These are phyloP conservation scores for Zaprionus tsacasi DNA, from an alignment of 1,140 invertebrate species.

Conservation along the genomic window DNA sequence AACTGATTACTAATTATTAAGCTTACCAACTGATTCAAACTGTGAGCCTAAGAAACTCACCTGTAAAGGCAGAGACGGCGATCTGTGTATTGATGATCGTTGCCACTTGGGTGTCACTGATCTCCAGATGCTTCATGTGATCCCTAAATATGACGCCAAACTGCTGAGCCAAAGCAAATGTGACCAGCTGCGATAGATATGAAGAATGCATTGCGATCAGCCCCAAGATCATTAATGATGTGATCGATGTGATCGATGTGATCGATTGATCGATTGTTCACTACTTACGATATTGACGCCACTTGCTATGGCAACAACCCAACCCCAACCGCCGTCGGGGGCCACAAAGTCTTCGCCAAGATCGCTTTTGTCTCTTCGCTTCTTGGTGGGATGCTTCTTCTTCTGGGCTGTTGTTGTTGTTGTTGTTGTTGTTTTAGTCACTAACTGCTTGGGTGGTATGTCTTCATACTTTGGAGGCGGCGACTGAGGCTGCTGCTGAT, in stretches of 20 bases:
- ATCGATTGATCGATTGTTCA: neutral
- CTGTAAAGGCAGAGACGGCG: constrained; percentile 86
- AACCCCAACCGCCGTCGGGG: constrained; percentile 83
- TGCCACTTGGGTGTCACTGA: constrained; percentile 86
- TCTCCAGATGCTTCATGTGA: constrained; percentile 85
- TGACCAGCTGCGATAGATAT: constrained; percentile 85
- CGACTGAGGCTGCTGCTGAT: neutral
- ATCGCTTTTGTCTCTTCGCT: constrained; percentile 78
- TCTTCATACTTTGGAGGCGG: constrained; percentile 41
- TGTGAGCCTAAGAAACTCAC: constrained; percentile 25
- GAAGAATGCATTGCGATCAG: neutral
- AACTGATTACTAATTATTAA: neutral
- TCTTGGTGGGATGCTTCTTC: constrained; percentile 49
- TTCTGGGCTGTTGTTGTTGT: constrained; percentile 41
- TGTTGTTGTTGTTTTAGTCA: constrained; percentile 35
- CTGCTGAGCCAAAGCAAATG: constrained; percentile 87
- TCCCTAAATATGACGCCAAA: constrained; percentile 88
- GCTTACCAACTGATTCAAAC: neutral
- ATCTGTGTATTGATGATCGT: constrained; percentile 88
- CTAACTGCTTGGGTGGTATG: constrained; percentile 13
- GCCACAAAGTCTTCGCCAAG: constrained; percentile 81
- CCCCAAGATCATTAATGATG: neutral
- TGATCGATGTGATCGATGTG: neutral
- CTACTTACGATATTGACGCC: constrained; percentile 76
- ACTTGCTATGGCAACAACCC: constrained; percentile 80